Percentiles rank a stretch among this genome's conserved stretches.
These are phyloP conservation scores for Puntigrus tetrazona DNA, from an alignment of 2,113 vertebrate genomes.

Conservation along the genomic window DNA sequence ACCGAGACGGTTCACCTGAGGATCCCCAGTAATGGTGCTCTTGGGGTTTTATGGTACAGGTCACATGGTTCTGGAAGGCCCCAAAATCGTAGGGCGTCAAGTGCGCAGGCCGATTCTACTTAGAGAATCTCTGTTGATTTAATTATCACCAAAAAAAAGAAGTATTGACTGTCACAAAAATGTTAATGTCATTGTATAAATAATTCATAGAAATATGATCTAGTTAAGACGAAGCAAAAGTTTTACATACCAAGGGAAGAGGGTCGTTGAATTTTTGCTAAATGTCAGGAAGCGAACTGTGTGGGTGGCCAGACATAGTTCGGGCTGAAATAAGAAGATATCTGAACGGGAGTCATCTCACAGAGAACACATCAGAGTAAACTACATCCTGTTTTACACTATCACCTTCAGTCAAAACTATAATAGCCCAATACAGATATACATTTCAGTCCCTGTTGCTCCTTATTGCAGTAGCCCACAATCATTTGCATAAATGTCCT, in stretches of 20 bases:
- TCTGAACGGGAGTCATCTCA: background rate
- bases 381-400: background rate
- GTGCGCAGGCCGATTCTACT: background rate
- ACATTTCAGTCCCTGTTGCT: background rate
- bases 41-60: background rate
- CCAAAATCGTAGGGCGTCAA: conserved; percentile 8
- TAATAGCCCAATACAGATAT: background rate
- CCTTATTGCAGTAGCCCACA: background rate
- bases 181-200: background rate
- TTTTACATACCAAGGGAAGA: conserved; percentile 8
- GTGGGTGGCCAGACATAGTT: conserved; percentile 6
- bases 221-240: background rate
- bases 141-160: background rate
- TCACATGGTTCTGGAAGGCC: background rate
- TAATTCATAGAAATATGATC: conserved; percentile 19
- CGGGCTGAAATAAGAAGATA: background rate
- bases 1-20: conserved; percentile 17
- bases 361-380: background rate
- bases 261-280: background rate
- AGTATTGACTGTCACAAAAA: background rate
- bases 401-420: background rate
- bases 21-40: conserved; percentile 25
- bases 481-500: background rate
- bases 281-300: conserved; percentile 12
- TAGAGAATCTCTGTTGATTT: background rate